Conservation (phyloP, 35 echinoderm and acorn worm species). For the Amphiura filiformis region DNA sequence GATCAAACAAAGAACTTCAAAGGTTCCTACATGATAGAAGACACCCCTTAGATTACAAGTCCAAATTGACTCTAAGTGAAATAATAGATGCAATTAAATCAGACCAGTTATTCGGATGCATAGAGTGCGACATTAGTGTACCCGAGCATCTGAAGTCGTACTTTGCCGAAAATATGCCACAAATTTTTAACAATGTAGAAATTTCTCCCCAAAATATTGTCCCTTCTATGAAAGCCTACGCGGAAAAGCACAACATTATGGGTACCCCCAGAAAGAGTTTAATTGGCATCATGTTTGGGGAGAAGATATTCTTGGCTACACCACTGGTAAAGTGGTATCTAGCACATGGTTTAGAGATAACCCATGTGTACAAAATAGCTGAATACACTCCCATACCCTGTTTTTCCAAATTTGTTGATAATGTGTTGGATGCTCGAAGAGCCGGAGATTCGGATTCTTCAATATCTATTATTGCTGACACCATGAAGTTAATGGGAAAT, state of each 20-base stretch:
- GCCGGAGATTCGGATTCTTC: background rate
- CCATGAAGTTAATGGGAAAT: background rate
- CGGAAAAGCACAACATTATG: background rate
- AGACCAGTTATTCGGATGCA: slow-evolving; percentile 12
- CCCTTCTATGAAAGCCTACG: background rate
- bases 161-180: slow-evolving; percentile 26
- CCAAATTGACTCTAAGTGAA: background rate
- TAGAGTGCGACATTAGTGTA: slow-evolving; percentile 38
- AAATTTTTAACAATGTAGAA: slow-evolving; percentile 28
- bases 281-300: slow-evolving; percentile 19
- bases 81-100: background rate
- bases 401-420: slow-evolving; percentile 29
- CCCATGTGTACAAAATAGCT: background rate
- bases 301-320: slow-evolving; percentile 11
- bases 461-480: slow-evolving; percentile 4
- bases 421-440: background rate
- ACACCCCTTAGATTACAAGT: background rate
- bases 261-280: background rate
- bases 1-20: background rate
- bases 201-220: slow-evolving; percentile 8
- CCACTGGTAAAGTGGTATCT: slow-evolving; percentile 42
- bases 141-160: background rate
- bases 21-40: background rate
- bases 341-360: background rate
- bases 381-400: background rate